Percentiles rank a stretch among this genome's conserved stretches.
Conservation (phyloP, 2,888 invertebrate species). For the Pharmacophagus antenor region DNA sequence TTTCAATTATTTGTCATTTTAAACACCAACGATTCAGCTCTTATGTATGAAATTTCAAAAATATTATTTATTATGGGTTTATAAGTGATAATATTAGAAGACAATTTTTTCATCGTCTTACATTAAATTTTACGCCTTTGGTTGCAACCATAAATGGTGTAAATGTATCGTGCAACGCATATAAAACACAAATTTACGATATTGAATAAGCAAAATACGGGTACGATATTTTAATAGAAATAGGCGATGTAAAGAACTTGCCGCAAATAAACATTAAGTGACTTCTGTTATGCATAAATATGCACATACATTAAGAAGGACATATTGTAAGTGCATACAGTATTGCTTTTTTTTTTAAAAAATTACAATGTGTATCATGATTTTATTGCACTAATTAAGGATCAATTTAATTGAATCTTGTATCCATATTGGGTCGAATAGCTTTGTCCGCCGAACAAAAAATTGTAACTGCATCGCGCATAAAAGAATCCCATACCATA, state of each 20-base stretch:
- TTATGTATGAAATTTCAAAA: no score
- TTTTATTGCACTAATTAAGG: conserved; percentile 67
- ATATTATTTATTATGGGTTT: no score
- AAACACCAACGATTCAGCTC: no score
- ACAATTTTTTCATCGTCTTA: neutral
- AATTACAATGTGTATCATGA: conserved; percentile 62
- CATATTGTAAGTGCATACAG: conserved; percentile 38
- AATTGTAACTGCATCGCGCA: conserved; percentile 34
- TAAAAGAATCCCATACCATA: conserved; percentile 27
- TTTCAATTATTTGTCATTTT: no score
- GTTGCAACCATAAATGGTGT: conserved; percentile 1
- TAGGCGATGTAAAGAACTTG: conserved; percentile 13
- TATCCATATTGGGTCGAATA: conserved; percentile 58
- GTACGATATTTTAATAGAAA: conserved; percentile 22
- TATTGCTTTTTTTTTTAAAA: conserved; percentile 45
- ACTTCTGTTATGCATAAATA: conserved; percentile 51
- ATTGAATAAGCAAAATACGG: conserved; percentile 17
- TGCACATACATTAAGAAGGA: conserved; percentile 50
- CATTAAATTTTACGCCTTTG: conserved; percentile 8
- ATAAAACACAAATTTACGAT: conserved; percentile 14
- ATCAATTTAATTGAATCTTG: conserved; percentile 66
- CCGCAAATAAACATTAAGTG: conserved; percentile 41
- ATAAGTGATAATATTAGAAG: neutral
- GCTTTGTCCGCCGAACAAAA: conserved; percentile 49
- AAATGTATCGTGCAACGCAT: neutral